Evolutionary conservation across 2,797 vertebrate species (phyloP), one percentile per base, ranked within the genome.

Genomic region (Mareca penelope): DNA sequence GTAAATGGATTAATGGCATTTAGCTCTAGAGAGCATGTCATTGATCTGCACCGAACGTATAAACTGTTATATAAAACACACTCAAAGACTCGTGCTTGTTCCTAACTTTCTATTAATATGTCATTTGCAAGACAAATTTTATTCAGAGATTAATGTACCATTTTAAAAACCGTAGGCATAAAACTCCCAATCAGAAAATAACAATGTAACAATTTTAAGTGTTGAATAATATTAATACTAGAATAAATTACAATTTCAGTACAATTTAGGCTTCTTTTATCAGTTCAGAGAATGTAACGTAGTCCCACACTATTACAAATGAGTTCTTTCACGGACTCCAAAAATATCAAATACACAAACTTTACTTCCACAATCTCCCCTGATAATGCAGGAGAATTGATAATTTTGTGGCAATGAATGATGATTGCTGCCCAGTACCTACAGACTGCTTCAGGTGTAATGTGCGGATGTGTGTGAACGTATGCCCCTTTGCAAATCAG

Each of bases 1-100:
- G 88, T 95, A 96, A 98, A 97, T 94, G 93, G 91, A 97, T 97
- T 97, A 97, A 96, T 86, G 83, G 89, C 80, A 97, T 85, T 97
- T 94, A 96, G 94, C 88, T 95, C 73, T 89, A 90, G 72, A 97
- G 40, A 89, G 69, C 75, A 95, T 94, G 88, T 89, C 88, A 95
- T 69, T 94, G 93, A 97, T 96, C 89, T 90, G 82, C 40, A 61
- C 33, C 13, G 52, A 97, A 96, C 81, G 80, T 86, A 95, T 90
- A 97, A 97, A 96, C 92, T 89, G 76, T 85, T 92, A 87, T 2
- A 94, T 70, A 90, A 97, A 97, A 96, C 50, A 94, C 29, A 92
- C 71, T 91, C 60, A 90, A 91, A 97, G 90, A 97, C 93, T 67
- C 64, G 76, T 19, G 89, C 31, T 95, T 35, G 5, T 89, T 96